A percentile compares a stretch with the other conserved stretches of the same genome.
Evolutionary conservation across 37 sponge, comb jelly and placozoan genomes (phyloP).

Genomic region (Bolinopsis microptera): DNA sequence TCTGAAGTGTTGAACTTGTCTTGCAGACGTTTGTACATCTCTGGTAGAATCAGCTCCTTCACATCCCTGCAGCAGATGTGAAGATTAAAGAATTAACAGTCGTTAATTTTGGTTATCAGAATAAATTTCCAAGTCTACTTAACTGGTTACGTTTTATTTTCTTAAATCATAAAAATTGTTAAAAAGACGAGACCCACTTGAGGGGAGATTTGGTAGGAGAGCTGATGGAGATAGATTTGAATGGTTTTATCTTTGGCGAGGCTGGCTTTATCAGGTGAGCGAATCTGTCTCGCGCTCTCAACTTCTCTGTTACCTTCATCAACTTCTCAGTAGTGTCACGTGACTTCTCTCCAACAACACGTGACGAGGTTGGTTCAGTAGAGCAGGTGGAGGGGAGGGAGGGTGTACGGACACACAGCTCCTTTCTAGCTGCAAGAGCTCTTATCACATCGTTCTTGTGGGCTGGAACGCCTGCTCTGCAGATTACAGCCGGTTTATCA

Average conservation of each 20-base stretch:
- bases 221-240: constrained; percentile 2
- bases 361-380: not conserved
- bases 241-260: constrained; percentile 48
- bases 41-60: not conserved
- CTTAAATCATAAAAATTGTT: too few relatives aligned
- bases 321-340: not conserved
- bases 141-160: too few relatives aligned
- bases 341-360: not conserved
- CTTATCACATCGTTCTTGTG: constrained; percentile 48
- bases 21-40: constrained; percentile 29
- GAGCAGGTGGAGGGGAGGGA: not conserved
- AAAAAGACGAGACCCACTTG: constrained; percentile 19
- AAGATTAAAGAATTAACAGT: too few relatives aligned
- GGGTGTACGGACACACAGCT: not conserved
- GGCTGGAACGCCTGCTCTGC: not conserved
- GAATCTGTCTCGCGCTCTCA: constrained; percentile 24
- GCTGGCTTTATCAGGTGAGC: constrained; percentile 47
- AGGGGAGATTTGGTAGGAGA: constrained; percentile 53
- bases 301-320: not conserved
- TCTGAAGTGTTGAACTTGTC: constrained; percentile 53
- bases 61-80: not conserved
- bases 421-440: constrained; percentile 24
- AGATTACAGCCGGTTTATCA: not conserved
- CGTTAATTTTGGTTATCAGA: too few relatives aligned
- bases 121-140: too few relatives aligned